These are phyloP conservation scores for Siniperca knerii DNA, from an alignment of 2,113 vertebrate species.

Conservation along the genomic window DNA sequence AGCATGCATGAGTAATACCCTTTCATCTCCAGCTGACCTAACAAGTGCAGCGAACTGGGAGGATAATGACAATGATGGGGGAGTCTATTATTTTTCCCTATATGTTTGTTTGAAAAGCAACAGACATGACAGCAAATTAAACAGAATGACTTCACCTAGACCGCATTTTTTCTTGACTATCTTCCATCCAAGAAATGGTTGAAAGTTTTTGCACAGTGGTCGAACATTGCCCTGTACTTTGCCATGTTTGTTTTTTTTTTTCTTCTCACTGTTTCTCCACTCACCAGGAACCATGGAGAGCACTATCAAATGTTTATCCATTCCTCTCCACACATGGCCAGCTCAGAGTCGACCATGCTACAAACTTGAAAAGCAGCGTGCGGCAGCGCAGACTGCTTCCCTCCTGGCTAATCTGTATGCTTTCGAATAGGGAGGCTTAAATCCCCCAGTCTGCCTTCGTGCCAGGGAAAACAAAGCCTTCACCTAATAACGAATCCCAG, in stretches of 20 bases:
- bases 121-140: constrained; percentile 4
- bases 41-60: constrained; percentile 35
- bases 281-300: background rate
- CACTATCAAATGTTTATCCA: constrained; percentile 32
- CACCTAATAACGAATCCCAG: constrained; percentile 69
- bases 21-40: constrained; percentile 62
- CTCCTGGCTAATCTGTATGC: constrained; percentile 67
- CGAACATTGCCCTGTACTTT: background rate
- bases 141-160: background rate
- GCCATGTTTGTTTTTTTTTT: background rate
- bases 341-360: constrained; percentile 23
- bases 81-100: background rate
- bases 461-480: constrained; percentile 72
- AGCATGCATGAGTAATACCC: constrained; percentile 60
- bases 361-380: constrained; percentile 54
- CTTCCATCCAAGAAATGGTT: background rate
- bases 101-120: constrained; percentile 20
- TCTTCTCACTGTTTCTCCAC: background rate
- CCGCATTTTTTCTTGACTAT: background rate
- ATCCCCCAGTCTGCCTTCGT: constrained; percentile 57
- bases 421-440: constrained; percentile 62
- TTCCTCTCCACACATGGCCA: constrained; percentile 28
- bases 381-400: constrained; percentile 24
- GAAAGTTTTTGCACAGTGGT: background rate
- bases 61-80: constrained; percentile 29